phyloP scores from a whole-genome alignment of 2,888 invertebrate genomes.

The Caenorhabditis auriculariae region DNA sequence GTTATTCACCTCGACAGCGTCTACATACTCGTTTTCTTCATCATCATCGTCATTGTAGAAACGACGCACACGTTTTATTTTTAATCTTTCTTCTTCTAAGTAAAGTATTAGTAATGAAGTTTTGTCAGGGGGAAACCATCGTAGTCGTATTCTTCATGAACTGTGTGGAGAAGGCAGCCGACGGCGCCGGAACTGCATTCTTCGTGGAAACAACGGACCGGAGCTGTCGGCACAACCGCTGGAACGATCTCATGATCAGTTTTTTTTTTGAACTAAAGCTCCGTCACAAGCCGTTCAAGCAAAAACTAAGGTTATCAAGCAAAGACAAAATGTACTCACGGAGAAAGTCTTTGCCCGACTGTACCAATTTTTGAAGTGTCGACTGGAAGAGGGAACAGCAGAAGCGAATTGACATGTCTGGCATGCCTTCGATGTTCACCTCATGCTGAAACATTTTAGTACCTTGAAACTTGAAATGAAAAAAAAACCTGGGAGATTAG shows the following conservation, averaged over 20 bases:
- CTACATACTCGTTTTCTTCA: conserved; percentile 30
- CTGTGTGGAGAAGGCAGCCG: conserved; percentile 36
- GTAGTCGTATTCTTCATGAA: conserved; percentile 23
- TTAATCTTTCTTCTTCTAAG: neutral
- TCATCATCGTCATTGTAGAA: conserved; percentile 28
- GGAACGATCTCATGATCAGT: conserved; percentile 5
- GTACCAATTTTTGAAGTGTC: conserved; percentile 35
- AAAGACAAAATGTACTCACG: no score
- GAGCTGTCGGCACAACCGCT: conserved; percentile 24
- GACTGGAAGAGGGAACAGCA: conserved; percentile 44
- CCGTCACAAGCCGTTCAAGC: no score
- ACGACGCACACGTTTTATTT: no score
- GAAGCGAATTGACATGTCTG: conserved; percentile 22
- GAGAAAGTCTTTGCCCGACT: conserved; percentile 23
- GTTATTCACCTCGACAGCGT: conserved; percentile 26
- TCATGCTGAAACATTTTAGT: conserved; percentile 16
- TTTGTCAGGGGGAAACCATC: conserved; percentile 9
- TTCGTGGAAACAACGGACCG: conserved; percentile 31
- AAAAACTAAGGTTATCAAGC: neutral
- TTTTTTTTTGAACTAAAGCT: neutral
- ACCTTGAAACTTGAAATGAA: neutral
- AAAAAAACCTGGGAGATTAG: conserved; percentile 19
- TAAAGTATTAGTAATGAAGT: conserved; percentile 2
- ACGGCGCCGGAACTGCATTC: conserved; percentile 35
- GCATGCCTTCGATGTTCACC: conserved; percentile 25